Evolutionary conservation across 2,113 vertebrate genomes (phyloP).

Genomic region (Dipodomys stephensi): DNA sequence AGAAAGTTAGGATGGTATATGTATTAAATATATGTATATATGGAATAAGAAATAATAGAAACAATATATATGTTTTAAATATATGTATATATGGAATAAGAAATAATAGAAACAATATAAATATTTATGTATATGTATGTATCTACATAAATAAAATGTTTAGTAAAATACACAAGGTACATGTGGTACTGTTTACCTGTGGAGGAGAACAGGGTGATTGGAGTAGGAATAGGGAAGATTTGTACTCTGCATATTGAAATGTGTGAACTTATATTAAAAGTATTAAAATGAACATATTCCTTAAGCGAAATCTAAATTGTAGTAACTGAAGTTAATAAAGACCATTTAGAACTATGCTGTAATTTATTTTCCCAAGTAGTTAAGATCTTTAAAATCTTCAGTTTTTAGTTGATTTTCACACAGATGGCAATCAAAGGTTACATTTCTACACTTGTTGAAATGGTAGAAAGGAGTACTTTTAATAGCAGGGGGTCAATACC

Average conservation of each 20-base stretch:
- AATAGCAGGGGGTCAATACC: not conserved
- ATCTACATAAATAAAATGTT: not conserved
- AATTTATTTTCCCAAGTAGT: conserved; percentile 44
- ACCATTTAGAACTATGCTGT: conserved; percentile 25
- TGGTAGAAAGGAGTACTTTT: not conserved
- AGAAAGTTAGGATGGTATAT: not conserved
- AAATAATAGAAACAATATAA: not conserved
- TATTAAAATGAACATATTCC: conserved; percentile 40
- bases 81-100: not conserved
- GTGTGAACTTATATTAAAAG: not conserved
- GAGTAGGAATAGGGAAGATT: conserved; percentile 18
- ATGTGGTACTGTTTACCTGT: not conserved
- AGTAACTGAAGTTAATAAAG: conserved; percentile 34
- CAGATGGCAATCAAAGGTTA: not conserved
- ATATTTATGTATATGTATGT: not conserved
- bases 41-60: not conserved
- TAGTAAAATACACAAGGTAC: not conserved
- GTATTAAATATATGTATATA: not conserved
- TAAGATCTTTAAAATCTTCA: conserved; percentile 11
- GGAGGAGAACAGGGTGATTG: conserved; percentile 34
- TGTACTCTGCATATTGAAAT: not conserved
- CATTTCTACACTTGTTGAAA: not conserved
- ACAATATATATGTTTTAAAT: not conserved
- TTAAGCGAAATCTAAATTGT: not conserved
- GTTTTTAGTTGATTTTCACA: conserved; percentile 19